Base-by-base conservation (phyloP, 2,113 vertebrate species). In the Caranx melampygus region DNA sequence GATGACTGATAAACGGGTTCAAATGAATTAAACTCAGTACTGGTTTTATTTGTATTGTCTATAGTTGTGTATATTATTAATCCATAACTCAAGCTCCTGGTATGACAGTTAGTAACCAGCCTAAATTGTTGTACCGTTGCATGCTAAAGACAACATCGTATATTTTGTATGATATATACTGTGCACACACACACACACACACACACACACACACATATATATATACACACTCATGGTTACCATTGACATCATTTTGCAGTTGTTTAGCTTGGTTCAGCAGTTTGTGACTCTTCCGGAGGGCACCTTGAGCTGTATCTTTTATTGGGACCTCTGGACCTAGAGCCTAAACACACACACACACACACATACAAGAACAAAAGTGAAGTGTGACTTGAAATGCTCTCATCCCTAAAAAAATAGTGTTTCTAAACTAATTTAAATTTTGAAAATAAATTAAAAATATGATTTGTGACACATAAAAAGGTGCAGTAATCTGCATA, bases 191-290 rank as follows among this genome's bases (percentile, higher is more conserved):
- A 7, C 35, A 37, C 35, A 37, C 40, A 42, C 40, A 42, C 40
- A 40, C 40, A 40, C 7, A 40, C 40, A 42, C 40, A 26, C 26
- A 26, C 1, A 26, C 1, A 26, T 45, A 47, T 15, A 4, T 2
- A 47, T 2, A 64, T 2, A 37, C n/a, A 59, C 21, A n/a, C n/a
- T 2, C 0, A 67, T 11, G 18, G 4, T 55, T 77, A 94, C 93
- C 93, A 89, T 87, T 81, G 54, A 92, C 89, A 70, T 91, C 87
- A 67, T 88, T 85, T 33, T 91, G 83, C 57, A 94, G 88, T 63
- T 90, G 82, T 34, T 87, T 87, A 2, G 93, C 93, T 62, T 92
- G 62, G 62, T 92, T 81, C 10, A 94, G 69, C 75, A 94, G 81
- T n/a, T n/a, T 67, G 9, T 81, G 62, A 52, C 93, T 94, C 78